Percentiles rank a stretch among this genome's conserved stretches.
Evolutionary conservation across 2,113 vertebrate species (phyloP).

Genomic region (Rafetus swinhoei): DNA sequence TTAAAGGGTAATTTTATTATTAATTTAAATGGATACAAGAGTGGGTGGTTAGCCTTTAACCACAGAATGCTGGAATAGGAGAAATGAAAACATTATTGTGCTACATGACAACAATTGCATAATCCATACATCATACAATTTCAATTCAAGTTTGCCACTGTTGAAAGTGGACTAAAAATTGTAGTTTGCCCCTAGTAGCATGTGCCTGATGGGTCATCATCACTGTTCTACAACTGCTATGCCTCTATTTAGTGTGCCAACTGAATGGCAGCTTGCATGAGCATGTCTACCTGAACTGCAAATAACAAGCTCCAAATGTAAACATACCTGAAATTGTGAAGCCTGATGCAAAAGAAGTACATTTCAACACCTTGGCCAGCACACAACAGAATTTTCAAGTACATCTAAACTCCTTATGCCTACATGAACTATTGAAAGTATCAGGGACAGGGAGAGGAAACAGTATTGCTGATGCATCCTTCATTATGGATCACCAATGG

Average conservation of each 20-base stretch:
- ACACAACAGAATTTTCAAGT: not conserved
- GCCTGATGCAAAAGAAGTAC: not conserved
- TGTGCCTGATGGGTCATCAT: not conserved
- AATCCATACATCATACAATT: conserved; percentile 32
- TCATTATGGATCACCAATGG: not conserved
- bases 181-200: not conserved
- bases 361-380: not conserved
- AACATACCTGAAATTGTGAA: not conserved
- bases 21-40: no score
- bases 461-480: not conserved
- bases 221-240: no score
- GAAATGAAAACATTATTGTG: no score
- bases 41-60: no score
- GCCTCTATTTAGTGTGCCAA: no score
- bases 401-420: not conserved
- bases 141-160: not conserved
- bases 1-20: no score
- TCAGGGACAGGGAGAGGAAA: not conserved
- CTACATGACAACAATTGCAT: not conserved
- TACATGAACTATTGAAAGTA: not conserved
- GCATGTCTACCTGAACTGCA: no score
- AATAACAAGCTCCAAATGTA: no score
- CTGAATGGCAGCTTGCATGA: no score
- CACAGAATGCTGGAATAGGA: no score
- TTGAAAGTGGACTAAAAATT: not conserved